Base-by-base conservation (phyloP, 2,888 invertebrate species). In the Xylophagus ater region DNA sequence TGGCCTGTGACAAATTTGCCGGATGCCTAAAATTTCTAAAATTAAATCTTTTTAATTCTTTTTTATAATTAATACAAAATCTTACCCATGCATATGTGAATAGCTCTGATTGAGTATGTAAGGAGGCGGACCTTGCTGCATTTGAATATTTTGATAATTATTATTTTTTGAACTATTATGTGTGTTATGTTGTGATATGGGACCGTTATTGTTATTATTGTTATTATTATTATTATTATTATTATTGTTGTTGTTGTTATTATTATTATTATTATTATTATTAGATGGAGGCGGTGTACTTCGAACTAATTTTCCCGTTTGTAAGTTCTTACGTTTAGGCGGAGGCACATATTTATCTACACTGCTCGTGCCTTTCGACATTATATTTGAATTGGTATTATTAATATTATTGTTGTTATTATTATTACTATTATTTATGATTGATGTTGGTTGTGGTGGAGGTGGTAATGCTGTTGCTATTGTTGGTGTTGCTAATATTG, bases 291-390 rank as follows among this genome's bases (percentile, higher is more conserved):
- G 70, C 26, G 74, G 72, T 2, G 73, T 72, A 42, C 72, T 71
- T 25, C 82, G 74, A 51, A 80, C 73, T 40, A 81, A 55, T 58
- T 81, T 81, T 32, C 78, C 50, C 26, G 72, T 62, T 61, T 74
- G 56, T 4, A 58, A 60, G 48, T 72, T 73, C 42, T 85, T 84
- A 59, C 86, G 73, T 65, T 83, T 86, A 44, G 80, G 76, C 14
- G 85, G 84, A 44, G 83, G 81, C 46, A 84, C 75, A 62, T 83
- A 83, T 62, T 82, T 82, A 21, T 76, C 78, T 50, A 39, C 30
- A 28, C 34, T 41, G 14, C 34, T 44, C 4, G 41, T 40, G 29
- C 47, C 44, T 38, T 49, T 49, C 14, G 44, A 24, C 42, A 47
- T 44, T 25, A 19, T 34, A 34, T 13, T 34, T 10, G 15, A 18